Base-by-base conservation (phyloP, 2,888 invertebrate species). In the Rhopalosiphum nymphaeae region DNA sequence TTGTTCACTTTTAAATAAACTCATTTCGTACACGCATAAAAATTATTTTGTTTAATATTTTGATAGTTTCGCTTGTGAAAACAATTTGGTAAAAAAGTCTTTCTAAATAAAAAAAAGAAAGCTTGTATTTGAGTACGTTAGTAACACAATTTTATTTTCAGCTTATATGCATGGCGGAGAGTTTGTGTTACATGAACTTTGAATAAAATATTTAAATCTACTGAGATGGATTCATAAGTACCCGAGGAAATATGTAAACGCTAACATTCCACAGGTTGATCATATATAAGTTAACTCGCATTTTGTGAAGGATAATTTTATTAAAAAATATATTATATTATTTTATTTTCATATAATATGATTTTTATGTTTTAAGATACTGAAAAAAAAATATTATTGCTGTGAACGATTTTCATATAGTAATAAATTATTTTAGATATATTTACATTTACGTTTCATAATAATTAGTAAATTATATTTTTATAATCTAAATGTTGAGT, bases 201-300 rank as follows among this genome's bases (percentile, higher is more conserved):
- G 29, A 89, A 57, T 57, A 89, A 57, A 89, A 89, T 57, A 89
- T 42, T 57, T 89, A 29, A 29, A 57, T 42, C 44, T 44, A 57
- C 57, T 29, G 44, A 57, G 57, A 57, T 44, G 89, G 89, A 44
- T 44, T 89, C 42, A 16, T 42, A 57, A 44, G 26, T 57, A 26
- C 57, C 44, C 57, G 57, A 44, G 57, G 57, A 89, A 89, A 57
- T 44, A 57, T 89, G 57, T 89, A 56, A 89, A 29, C 42, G 44
- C 16, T 57, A 89, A 44, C 44, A 57, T 57, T 26, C 44, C 57
- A 29, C 44, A 42, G 89, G 89, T 25, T 9, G 89, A 57, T 56
- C 29, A 56, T 53, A 21, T 53, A 53, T 42, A 44, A 42, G 89
- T 44, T 89, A n/a, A 25, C 29, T 29, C 57, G 1, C 29, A 36